Base-by-base conservation (phyloP, 2,113 vertebrate species). In the Cyprinodon brontotheroides region DNA sequence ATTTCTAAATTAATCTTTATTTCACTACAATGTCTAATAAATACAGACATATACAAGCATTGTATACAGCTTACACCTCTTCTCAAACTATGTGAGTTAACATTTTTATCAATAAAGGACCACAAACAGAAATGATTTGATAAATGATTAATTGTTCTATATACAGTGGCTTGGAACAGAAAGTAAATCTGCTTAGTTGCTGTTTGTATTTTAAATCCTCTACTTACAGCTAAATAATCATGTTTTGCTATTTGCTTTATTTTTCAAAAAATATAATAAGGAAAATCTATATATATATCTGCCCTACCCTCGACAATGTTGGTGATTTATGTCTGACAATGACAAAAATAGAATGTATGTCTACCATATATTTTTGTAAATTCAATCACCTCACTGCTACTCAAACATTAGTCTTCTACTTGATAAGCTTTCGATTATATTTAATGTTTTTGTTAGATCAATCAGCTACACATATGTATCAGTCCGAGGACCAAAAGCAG, bases 1-100 rank as follows among this genome's bases (percentile, higher is more conserved):
- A 75, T 43, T 39, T 65, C 11, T 22, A 11, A 64, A 63, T 11
- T 80, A 45, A 4, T 72, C 38, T 90, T 80, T 84, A 89, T 84
- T 87, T 72, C 5, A 72, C n/a, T 72, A 39, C 2, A 60, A n/a
- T 67, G 10, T n/a, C 12, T 59, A 15, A 65, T 64, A 79, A 43
- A 83, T 72, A 70, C 4, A 78, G 17, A 3, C 1, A 29, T 68
- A 60, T 29, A 65, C 68, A 82, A 57, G 65, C 47, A 65, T 1
- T 67, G 7, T 47, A 72, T 41, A 78, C 61, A 72, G 57, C 7
- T 61, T 69, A 20, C 68, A 12, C 2, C 74, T 69, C 0, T 64
- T 8, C 4, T 45, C 7, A 76, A 72, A 53, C 8, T 17, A 47
- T 50, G 5, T 45, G 66, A 22, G 72, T 60, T 72, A 77, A 20